Percentiles rank a stretch among this genome's conserved stretches.
phyloP scores from a whole-genome alignment of 2,113 vertebrate genomes.

The Xerus inauris region DNA sequence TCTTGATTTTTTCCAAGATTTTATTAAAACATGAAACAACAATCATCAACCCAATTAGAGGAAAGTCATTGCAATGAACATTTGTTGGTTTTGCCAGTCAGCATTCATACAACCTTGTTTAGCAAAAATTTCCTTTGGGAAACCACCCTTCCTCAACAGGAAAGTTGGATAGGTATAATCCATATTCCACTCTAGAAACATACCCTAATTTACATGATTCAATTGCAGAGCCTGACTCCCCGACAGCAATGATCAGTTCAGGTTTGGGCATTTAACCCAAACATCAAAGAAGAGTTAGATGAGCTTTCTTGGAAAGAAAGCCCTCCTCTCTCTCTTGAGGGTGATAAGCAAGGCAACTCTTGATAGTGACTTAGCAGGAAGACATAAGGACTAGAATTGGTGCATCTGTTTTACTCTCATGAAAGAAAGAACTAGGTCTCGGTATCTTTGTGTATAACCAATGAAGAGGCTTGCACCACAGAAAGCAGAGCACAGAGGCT shows the following conservation, averaged over 20 bases:
- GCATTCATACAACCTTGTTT: neutral
- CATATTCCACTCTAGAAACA: neutral
- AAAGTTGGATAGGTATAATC: neutral
- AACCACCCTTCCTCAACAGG: neutral
- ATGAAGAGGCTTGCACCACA: fast-evolving
- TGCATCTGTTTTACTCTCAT: neutral
- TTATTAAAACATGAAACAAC: constrained; percentile 39
- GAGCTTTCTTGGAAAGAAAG: neutral
- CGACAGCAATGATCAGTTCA: neutral
- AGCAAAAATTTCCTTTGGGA: constrained; percentile 16
- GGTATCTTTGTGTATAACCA: neutral
- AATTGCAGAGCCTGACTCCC: neutral
- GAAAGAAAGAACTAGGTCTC: neutral
- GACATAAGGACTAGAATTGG: neutral
- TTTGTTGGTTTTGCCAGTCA: constrained; percentile 40
- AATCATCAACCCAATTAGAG: neutral
- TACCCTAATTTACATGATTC: neutral
- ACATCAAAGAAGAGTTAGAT: neutral
- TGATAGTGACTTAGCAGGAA: neutral
- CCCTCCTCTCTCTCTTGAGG: neutral
- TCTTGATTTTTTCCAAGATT: constrained; percentile 37
- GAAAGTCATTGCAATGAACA: neutral
- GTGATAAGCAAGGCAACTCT: neutral
- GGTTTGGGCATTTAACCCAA: neutral
- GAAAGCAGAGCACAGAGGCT: neutral